A percentile compares a stretch with the other conserved stretches of the same genome.
phyloP scores from a whole-genome alignment of 2,797 vertebrate genomes.

The Molossus alvarezi region DNA sequence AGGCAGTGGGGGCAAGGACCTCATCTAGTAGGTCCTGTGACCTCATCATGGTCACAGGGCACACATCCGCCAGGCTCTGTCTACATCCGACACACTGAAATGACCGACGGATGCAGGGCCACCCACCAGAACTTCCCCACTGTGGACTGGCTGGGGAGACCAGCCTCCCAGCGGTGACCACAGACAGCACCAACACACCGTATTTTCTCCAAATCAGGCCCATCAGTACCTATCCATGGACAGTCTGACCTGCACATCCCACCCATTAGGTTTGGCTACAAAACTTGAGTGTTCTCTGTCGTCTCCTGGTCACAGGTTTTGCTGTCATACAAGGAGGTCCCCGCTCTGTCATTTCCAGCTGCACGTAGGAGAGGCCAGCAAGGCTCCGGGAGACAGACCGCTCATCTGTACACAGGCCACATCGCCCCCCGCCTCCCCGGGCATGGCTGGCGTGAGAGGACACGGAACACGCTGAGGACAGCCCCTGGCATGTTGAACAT shows the following conservation, averaged over 20 bases:
- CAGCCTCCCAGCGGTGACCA: background rate
- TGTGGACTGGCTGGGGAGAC: background rate
- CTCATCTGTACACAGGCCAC: background rate
- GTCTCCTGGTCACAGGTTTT: background rate
- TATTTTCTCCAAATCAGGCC: background rate
- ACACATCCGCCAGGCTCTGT: background rate
- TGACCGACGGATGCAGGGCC: background rate
- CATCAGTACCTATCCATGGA: background rate
- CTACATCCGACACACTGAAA: background rate
- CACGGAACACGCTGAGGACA: background rate
- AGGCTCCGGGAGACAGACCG: accelerated
- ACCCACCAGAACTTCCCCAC: background rate
- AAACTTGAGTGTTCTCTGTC: background rate
- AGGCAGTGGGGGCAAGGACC: background rate
- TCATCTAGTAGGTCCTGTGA: no score
- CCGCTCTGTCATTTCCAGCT: background rate
- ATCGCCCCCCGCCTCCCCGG: background rate
- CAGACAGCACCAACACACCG: background rate
- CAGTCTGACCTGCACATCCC: background rate
- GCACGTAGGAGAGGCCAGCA: background rate
- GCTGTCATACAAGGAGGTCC: background rate
- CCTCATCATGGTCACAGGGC: background rate
- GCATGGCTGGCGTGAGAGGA: background rate
- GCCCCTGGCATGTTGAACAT: background rate
- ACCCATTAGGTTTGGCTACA: background rate